Evolutionary conservation across 2,888 invertebrate species (phyloP).

Genomic region (Melanchra persicariae): DNA sequence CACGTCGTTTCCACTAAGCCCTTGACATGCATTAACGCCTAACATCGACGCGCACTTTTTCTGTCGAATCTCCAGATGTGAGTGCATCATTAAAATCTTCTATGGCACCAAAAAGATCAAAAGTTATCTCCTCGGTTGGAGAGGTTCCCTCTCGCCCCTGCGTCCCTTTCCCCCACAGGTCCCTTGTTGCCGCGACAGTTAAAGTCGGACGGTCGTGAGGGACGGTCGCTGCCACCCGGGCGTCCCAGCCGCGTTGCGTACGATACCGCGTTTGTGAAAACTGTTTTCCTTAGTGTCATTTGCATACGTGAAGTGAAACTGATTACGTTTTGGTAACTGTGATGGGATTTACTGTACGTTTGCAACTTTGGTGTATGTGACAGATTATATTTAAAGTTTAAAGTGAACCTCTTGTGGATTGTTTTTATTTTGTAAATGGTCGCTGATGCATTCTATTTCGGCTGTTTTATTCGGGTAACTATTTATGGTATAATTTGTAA

Average conservation of each 20-base stretch:
- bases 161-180: conserved; percentile 79
- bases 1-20: conserved; percentile 86
- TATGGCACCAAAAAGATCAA: conserved; percentile 89
- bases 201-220: conserved; percentile 79
- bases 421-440: conserved; percentile 74
- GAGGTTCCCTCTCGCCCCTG: conserved; percentile 80
- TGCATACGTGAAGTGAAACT: conserved; percentile 87
- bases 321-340: conserved; percentile 81
- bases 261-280: conserved; percentile 76
- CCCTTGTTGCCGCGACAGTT: conserved; percentile 81
- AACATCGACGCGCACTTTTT: conserved; percentile 84
- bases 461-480: conserved; percentile 65
- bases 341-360: conserved; percentile 76
- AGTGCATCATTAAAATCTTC: conserved; percentile 90
- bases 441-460: conserved; percentile 64
- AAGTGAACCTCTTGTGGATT: conserved; percentile 78
- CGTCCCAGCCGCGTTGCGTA: conserved; percentile 76
- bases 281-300: conserved; percentile 85
- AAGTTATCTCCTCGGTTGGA: conserved; percentile 88
- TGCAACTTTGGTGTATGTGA: conserved; percentile 72
- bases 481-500: conserved; percentile 55
- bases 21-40: conserved; percentile 91
- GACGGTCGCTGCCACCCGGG: conserved; percentile 72
- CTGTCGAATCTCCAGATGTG: conserved; percentile 87
- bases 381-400: conserved; percentile 70